These are phyloP conservation scores for Melanerpes formicivorus DNA, from an alignment of 2,113 vertebrate genomes.

Conservation along the genomic window DNA sequence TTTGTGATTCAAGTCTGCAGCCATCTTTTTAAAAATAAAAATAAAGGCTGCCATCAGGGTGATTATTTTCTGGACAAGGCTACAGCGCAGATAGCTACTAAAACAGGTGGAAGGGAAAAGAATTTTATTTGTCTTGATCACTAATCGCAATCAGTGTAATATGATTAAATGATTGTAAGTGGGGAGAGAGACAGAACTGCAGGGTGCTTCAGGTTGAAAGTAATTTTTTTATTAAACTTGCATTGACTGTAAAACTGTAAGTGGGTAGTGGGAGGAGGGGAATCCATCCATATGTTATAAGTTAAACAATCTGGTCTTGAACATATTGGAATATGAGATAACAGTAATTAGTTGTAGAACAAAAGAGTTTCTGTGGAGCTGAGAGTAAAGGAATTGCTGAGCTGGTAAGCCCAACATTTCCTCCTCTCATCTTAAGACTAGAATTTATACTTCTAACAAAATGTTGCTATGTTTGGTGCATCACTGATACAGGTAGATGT, in stretches of 20 bases:
- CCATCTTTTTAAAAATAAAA: neutral
- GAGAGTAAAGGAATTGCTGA: neutral
- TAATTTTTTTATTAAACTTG: neutral
- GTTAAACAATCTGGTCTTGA: neutral
- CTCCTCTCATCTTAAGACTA: neutral
- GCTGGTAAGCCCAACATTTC: neutral
- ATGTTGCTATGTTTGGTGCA: neutral
- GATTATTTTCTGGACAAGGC: neutral
- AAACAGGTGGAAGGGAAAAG: neutral
- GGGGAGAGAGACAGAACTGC: neutral
- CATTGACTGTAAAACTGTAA: neutral
- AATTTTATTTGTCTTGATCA: neutral
- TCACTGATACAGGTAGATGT: neutral
- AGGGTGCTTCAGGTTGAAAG: neutral
- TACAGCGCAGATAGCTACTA: neutral
- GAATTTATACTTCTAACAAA: neutral
- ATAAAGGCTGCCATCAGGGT: neutral
- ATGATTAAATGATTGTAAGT: neutral
- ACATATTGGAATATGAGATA: neutral
- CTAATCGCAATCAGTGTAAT: neutral
- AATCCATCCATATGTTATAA: neutral
- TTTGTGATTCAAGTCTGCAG: neutral
- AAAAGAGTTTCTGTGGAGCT: neutral
- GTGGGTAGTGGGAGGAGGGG: neutral
- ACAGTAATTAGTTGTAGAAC: neutral